Evolutionary conservation across 2,888 invertebrate species (phyloP), one percentile per base, ranked within the genome.

Genomic region (Limnephilus auricula): DNA sequence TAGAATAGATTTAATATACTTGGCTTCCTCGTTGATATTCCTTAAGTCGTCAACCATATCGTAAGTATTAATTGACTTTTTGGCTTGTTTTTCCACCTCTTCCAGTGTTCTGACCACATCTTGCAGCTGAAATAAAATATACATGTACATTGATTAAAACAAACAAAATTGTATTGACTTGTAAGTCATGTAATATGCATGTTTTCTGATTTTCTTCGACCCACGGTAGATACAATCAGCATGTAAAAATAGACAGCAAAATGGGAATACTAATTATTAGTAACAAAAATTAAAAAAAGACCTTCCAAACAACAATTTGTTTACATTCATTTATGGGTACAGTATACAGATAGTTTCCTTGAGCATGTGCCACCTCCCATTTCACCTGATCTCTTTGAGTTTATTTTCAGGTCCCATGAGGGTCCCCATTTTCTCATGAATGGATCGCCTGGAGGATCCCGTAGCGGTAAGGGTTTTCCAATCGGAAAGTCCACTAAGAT

Each of bases 31-130:
- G 15, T 65, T 87, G 10, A 87, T 31, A 9, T 31, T 65, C 31
- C 34, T 87, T 25, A 65, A 31, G 31, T 82, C 82, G 15, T 89
- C 90, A 25, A 92, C 83, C 18, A 90, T 34, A 40, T 90, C 89
- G 12, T 89, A 90, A 85, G 92, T 90, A 78, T 93, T 90, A 15
- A 91, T 91, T 13, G 92, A 92, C 88, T 92, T 91, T 89, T 91
- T 92, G 31, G 92, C 92, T 78, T 92, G 92, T 50, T 94, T 94
- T 92, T 95, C 95, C 25, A 95, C 94, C 50, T 94, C 93, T 40
- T 94, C 94, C 94, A 95, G 94, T 91, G 95, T 94, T 45, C 94
- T 94, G 2, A 95, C 94, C 93, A 95, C 94, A 94, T 95, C 95
- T 91, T 94, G 94, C 93, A 95, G 94, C 95, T 95, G 40, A 40